These are phyloP conservation scores for Corythornis vintsioides DNA, from an alignment of 2,113 vertebrate species.

Conservation along the genomic window DNA sequence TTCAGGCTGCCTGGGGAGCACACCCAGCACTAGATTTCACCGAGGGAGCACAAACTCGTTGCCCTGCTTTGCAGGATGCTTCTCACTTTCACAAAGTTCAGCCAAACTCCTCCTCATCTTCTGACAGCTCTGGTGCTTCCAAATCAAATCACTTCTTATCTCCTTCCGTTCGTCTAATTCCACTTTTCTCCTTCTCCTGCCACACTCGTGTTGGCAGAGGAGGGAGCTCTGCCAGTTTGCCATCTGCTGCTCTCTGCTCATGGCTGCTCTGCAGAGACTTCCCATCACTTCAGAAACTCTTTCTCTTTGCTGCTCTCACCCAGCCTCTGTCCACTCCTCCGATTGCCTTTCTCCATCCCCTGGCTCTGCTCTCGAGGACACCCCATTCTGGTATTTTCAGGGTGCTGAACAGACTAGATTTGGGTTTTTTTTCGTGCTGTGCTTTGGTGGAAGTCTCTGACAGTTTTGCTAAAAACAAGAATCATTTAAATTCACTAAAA, in stretches of 20 bases:
- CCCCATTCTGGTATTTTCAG: fast-evolving
- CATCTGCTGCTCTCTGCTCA: constrained; percentile 53
- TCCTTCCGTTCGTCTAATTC: constrained; percentile 62
- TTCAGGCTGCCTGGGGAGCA: not conserved
- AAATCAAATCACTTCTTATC: constrained; percentile 63
- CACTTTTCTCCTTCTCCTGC: constrained; percentile 58
- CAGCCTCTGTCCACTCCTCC: constrained; percentile 9
- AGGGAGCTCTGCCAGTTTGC: constrained; percentile 50
- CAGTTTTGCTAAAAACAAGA: constrained; percentile 19
- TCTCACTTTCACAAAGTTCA: constrained; percentile 68
- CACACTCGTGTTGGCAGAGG: constrained; percentile 58
- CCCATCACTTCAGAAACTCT: constrained; percentile 29
- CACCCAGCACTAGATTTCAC: not conserved
- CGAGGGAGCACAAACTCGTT: constrained; percentile 25
- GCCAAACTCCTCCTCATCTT: constrained; percentile 69
- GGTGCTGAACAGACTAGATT: not conserved
- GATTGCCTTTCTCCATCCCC: not conserved
- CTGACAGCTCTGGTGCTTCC: constrained; percentile 62
- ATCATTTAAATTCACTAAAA: constrained; percentile 27
- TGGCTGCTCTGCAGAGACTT: constrained; percentile 49
- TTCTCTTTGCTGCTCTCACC: not conserved
- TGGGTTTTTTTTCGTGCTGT: fast-evolving
- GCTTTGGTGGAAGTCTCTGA: not conserved
- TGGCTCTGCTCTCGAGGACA: not conserved
- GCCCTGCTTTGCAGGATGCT: constrained; percentile 62